Base-by-base conservation (phyloP, 2,113 vertebrate genomes). In the Chaetorhynchus papuensis region DNA sequence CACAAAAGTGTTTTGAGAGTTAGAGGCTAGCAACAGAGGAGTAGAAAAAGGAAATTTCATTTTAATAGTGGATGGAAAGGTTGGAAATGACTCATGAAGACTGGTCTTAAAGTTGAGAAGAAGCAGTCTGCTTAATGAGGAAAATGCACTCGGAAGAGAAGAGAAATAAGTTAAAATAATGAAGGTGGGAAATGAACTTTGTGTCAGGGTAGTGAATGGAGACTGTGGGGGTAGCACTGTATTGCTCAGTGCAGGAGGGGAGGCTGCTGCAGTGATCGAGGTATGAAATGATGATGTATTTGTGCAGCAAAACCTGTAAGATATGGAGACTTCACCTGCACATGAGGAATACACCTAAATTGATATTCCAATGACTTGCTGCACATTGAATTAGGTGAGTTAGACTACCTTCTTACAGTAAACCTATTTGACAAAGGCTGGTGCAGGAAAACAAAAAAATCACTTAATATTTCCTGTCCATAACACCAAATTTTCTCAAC, bases 11-110 rank as follows among this genome's bases (percentile, higher is more conserved):
- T 82, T 94, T 79, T 31, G 6, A 61, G 42, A 44, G 26, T 52
- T 61, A 85, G 26, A 83, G 41, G 28, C 31, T 61, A 74, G 77
- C 37, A 77, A 60, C n/a, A 41, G 13, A 17, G 64, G 39, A 85
- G 76, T 31, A n/a, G 79, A 85, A 70, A 76, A 70, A 82, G 65
- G 77, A 87, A 84, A n/a, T 37, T 50, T 69, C 61, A 93, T 84
- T 94, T 96, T 76, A 70, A 50, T 54, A 79, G 57, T 21, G 45
- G 74, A 63, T 81, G 57, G 81, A 93, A 94, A 94, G 77, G 89
- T 82, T 91, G 74, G 50, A 75, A 94, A 93, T 91, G 53, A 87
- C 74, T 91, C 89, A 91, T 42, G 28, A 84, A 42, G n/a, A 75
- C 65, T 17, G 27, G n/a, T 56, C 65, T 87, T 87, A 76, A 89